These are phyloP conservation scores for Bombus pascuorum DNA, from an alignment of 1,140 invertebrate genomes.

Conservation along the genomic window DNA sequence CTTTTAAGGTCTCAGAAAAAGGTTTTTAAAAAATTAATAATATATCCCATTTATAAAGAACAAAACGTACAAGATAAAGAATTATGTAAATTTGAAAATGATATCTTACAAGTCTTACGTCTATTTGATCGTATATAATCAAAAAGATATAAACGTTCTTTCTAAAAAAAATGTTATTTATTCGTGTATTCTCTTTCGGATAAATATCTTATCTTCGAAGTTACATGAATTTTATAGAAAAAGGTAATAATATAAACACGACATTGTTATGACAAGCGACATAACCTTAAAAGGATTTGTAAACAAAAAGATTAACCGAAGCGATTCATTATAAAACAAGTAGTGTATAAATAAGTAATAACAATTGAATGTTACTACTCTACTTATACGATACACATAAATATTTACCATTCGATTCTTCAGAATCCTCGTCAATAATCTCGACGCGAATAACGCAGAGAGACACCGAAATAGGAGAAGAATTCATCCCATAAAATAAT, in stretches of 20 bases:
- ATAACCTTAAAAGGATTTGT: conserved; percentile 31
- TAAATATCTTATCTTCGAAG: neutral
- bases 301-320: conserved; percentile 26
- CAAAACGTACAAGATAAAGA: neutral
- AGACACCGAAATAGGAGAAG: conserved; percentile 81
- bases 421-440: conserved; percentile 78
- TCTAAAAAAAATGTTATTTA: neutral
- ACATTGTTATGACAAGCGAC: conserved; percentile 21
- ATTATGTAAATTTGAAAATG: neutral
- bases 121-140: neutral
- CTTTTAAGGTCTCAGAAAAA: neutral
- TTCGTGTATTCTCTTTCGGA: neutral
- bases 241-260: neutral
- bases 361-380: conserved; percentile 8
- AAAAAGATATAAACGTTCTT: neutral
- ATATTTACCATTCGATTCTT: conserved; percentile 73
- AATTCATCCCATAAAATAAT: conserved; percentile 78
- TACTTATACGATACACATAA: conserved; percentile 6
- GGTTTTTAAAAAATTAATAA: neutral
- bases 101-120: neutral
- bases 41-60: neutral
- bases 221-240: conserved; percentile 9
- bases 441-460: conserved; percentile 85
- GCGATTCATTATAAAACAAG: neutral
- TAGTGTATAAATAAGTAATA: conserved; percentile 15